phyloP scores from a whole-genome alignment of 2,113 vertebrate species.

The Scopus umbretta region DNA sequence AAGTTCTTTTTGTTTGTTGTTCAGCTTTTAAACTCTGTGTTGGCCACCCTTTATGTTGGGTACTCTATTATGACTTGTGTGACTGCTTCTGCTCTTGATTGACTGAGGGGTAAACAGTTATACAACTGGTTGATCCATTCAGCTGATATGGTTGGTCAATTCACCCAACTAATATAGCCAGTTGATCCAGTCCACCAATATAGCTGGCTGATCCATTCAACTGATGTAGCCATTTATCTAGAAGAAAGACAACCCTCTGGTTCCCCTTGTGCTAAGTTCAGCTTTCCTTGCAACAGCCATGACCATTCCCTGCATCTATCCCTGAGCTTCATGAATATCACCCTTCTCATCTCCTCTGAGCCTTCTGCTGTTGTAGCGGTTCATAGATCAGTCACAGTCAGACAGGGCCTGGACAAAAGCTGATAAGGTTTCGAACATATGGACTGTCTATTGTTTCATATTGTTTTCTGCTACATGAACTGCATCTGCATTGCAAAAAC shows the following conservation, averaged over 20 bases:
- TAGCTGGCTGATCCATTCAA: background rate
- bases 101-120: background rate
- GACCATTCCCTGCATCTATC: background rate
- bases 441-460: background rate
- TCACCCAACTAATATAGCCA: background rate
- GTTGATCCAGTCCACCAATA: background rate
- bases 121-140: background rate
- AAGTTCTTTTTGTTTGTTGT: background rate
- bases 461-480: background rate
- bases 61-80: background rate
- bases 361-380: background rate
- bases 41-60: rapidly evolving
- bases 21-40: background rate
- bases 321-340: background rate
- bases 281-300: background rate
- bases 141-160: background rate
- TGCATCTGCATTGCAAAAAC: background rate
- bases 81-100: background rate
- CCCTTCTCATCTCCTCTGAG: background rate
- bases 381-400: background rate
- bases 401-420: background rate
- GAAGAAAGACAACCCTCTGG: background rate
- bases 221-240: background rate
- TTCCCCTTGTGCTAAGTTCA: background rate
- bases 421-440: background rate